These are phyloP conservation scores for Rotaria magnacalcarata DNA, from an alignment of 2,888 invertebrate genomes.

Conservation along the genomic window DNA sequence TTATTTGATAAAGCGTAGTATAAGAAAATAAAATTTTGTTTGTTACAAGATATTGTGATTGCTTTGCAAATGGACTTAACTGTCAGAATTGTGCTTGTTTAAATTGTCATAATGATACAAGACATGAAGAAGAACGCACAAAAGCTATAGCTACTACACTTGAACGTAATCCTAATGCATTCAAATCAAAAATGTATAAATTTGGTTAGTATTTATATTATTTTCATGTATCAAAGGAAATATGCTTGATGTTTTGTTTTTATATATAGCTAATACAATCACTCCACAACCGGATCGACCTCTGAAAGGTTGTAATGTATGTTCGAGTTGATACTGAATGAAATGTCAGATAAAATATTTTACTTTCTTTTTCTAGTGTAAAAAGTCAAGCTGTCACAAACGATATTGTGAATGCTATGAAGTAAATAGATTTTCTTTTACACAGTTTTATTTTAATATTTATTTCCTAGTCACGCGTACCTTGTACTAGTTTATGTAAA, in stretches of 20 bases:
- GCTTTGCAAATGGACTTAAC: constrained; percentile 98
- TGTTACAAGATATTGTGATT: constrained; percentile 77
- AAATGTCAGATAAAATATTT: too few species aligned
- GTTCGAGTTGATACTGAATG: neutral
- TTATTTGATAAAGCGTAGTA: neutral
- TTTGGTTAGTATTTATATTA: neutral
- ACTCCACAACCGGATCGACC: neutral
- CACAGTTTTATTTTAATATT: neutral
- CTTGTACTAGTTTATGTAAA: constrained; percentile 42
- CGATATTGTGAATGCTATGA: constrained; percentile 46
- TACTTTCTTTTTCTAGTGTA: constrained; percentile 10
- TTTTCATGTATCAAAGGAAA: neutral
- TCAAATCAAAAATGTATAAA: constrained; percentile 89
- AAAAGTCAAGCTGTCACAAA: constrained; percentile 46
- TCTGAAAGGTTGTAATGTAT: constrained; percentile 21
- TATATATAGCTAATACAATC: neutral
- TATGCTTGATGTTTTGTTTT: too few species aligned
- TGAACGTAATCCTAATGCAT: constrained; percentile 93
- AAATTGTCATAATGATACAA: constrained; percentile 90
- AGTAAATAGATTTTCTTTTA: neutral
- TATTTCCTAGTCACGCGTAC: constrained; percentile 31
- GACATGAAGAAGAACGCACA: constrained; percentile 86
- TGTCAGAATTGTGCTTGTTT: constrained; percentile 94
- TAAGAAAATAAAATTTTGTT: neutral
- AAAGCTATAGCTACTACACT: constrained; percentile 87